Conservation (phyloP, 2,888 invertebrate species). For the Amphipoea oculea region DNA sequence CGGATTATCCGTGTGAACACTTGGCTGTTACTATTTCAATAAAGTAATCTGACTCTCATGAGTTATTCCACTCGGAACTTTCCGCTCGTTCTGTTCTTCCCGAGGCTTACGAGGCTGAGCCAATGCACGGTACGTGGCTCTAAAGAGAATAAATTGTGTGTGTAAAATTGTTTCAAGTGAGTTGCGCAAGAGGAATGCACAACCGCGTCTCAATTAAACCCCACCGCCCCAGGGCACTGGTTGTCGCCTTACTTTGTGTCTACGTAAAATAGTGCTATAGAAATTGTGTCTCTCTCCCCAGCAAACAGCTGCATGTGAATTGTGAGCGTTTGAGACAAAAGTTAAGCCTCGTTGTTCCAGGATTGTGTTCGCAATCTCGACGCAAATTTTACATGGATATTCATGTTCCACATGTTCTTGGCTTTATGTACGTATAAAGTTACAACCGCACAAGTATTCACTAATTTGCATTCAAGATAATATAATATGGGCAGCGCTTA, state of each 20-base stretch:
- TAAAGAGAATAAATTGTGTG: constrained; percentile 67
- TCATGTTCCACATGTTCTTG: constrained; percentile 48
- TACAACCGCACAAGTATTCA: constrained; percentile 26
- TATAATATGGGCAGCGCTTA: constrained; percentile 36
- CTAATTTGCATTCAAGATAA: constrained; percentile 48
- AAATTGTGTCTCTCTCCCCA: constrained; percentile 72
- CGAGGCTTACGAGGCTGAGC: constrained; percentile 57
- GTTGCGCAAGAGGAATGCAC: constrained; percentile 74
- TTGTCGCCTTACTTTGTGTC: constrained; percentile 78
- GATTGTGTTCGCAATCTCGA: constrained; percentile 76
- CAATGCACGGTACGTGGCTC: constrained; percentile 75
- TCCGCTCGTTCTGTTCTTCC: constrained; percentile 68
- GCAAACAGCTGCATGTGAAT: constrained; percentile 76
- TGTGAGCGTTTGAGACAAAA: constrained; percentile 79
- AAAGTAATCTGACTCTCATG: constrained; percentile 77
- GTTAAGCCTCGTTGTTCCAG: constrained; percentile 78
- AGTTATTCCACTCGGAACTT: constrained; percentile 74
- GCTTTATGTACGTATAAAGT: constrained; percentile 37
- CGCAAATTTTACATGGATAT: constrained; percentile 66
- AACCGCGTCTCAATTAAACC: constrained; percentile 80
- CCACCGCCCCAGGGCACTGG: constrained; percentile 72
- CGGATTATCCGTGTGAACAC: constrained; percentile 81
- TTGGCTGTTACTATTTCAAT: constrained; percentile 79
- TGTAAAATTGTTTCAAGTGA: constrained; percentile 72
- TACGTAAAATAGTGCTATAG: constrained; percentile 77